Base-by-base conservation (phyloP, 2,797 vertebrate genomes). In the Malacoraja senta region DNA sequence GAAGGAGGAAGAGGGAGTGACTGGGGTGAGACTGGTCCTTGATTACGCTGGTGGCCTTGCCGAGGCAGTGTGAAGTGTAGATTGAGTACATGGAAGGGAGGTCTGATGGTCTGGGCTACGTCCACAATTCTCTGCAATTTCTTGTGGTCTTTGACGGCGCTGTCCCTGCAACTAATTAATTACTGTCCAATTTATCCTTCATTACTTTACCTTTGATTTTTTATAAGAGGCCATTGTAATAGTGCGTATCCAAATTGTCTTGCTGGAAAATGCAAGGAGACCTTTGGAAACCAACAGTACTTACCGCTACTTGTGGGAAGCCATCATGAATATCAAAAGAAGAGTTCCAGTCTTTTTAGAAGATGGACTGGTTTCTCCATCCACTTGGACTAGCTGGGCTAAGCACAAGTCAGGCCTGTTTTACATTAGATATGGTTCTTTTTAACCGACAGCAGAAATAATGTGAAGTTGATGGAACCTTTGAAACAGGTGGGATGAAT, bases 401-500 rank as follows among this genome's bases (percentile, higher is more conserved):
- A 32, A 35, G 21, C n/a, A 88, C n/a, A 19, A 88, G 61, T 17
- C n/a, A 32, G 61, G n/a, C 6, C 84, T 88, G 84, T 35, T 88
- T 88, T 35, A 21, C 61, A 68, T 88, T 88, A 68, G 84, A 21
- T 7, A 68, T 88, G 84, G 84, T 35, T 61, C 84, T 68, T 35
- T 86, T 65, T 44, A 79, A 35, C 15, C 15, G 84, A 68, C 61
- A 19, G 15, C 7, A 88, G 84, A 38, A 88, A 88, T 32, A 32
- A 10, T 68, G 84, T 21, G 8, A 35, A 35, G 84, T 88, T 88
- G 63, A 65, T 68, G 84, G n/a, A 68, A 88, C 63, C 84, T 88
- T 68, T 88, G n/a, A 88, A 35, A 35, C 84, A 88, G 84, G 84
- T 88, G 84, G 58, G 83, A n/a, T 63, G 83, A 63, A 63, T n/a